Conservation (phyloP, 2,888 invertebrate species). For the Octodonta nipae region DNA sequence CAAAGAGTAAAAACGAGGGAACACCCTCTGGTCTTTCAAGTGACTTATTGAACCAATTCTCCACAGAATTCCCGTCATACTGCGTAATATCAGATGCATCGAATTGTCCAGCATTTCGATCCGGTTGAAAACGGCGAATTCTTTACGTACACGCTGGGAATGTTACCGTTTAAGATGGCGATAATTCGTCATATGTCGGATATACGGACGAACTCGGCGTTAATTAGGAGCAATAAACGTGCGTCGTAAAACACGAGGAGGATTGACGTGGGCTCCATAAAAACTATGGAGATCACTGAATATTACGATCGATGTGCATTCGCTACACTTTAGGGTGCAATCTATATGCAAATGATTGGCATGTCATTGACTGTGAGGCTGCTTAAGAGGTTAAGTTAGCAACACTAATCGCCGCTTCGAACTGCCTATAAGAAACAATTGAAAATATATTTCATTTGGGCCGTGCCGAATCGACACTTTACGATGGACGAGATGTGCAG, state of each 20-base stretch:
- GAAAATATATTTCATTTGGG: conserved; percentile 16
- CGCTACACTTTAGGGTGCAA: conserved; percentile 32
- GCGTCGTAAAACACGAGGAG: conserved; percentile 28
- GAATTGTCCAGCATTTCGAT: too few species aligned
- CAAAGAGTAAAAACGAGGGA: too few species aligned
- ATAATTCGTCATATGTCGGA: conserved; percentile 7
- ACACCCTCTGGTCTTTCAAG: too few species aligned
- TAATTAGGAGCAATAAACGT: conserved; percentile 33
- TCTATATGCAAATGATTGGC: conserved; percentile 35
- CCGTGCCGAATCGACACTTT: conserved; percentile 21
- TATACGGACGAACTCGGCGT: conserved; percentile 13
- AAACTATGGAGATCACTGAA: conserved; percentile 27
- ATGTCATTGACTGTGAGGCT: conserved; percentile 25
- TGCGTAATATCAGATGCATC: too few species aligned
- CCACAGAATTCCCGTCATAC: too few species aligned
- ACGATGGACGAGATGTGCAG: conserved; percentile 13
- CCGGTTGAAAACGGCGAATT: too few species aligned
- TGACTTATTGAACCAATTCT: too few species aligned
- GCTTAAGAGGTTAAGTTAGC: conserved; percentile 33
- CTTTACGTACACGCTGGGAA: too few species aligned
- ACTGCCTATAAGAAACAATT: conserved; percentile 22
- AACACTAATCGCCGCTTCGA: conserved; percentile 27
- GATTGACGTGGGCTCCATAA: conserved; percentile 27
- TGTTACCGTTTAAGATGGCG: too few species aligned
- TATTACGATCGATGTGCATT: conserved; percentile 28